Evolutionary conservation across 37 sponge, comb jelly and placozoan genomes (phyloP).

Genomic region (Agelas oroides): DNA sequence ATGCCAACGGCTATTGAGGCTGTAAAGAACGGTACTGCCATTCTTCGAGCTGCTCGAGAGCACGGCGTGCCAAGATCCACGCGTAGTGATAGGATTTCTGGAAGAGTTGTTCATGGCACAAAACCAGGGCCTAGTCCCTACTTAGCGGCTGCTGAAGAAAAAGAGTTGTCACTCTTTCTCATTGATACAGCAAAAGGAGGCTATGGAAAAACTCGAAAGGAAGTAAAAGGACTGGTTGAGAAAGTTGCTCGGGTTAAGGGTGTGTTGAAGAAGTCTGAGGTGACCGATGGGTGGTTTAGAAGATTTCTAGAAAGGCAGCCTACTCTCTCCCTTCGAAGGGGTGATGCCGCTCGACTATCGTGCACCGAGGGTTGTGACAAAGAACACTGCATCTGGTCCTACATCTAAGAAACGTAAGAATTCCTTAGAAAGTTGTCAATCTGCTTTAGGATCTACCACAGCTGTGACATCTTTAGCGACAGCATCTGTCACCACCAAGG

Average conservation of each 20-base stretch:
- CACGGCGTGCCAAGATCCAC: conserved; percentile 41
- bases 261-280: not conserved
- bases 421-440: no score
- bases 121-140: conserved; percentile 46
- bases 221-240: no score
- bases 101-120: conserved; percentile 37
- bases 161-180: conserved; percentile 10
- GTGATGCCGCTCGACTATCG: conserved; percentile 11
- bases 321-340: conserved; percentile 22
- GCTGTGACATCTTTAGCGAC: no score
- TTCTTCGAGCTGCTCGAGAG: conserved; percentile 8
- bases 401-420: no score
- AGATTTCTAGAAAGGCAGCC: conserved; percentile 41
- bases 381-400: no score
- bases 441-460: no score
- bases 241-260: conserved; percentile 41
- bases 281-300: conserved; percentile 51
- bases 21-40: conserved; percentile 13
- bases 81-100: not conserved
- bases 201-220: no score
- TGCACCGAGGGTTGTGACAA: no score
- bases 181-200: no score
- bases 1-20: conserved; percentile 25
- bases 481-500: no score
- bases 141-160: conserved; percentile 18